Base-by-base conservation (phyloP, 2,888 invertebrate genomes). In the Zelleria hepariella region DNA sequence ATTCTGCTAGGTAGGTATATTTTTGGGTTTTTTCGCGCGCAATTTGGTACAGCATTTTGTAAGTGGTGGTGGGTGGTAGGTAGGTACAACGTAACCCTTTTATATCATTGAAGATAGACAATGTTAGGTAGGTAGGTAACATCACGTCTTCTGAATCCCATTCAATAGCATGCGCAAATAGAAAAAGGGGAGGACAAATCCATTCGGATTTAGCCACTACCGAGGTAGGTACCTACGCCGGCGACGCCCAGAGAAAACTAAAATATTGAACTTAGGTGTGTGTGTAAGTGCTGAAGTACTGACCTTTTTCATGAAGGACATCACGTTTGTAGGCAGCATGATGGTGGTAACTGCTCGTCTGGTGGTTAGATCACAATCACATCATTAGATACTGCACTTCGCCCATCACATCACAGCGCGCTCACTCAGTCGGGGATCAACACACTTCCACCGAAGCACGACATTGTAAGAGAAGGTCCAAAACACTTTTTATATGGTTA, bases 241-340 rank as follows among this genome's bases (percentile, higher is more conserved):
- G n/a, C n/a, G n/a, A n/a, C n/a, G n/a, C n/a, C n/a, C n/a, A n/a
- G n/a, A n/a, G n/a, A n/a, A n/a, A n/a, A n/a, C n/a, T n/a, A n/a
- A n/a, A n/a, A n/a, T n/a, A n/a, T n/a, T n/a, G n/a, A n/a, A n/a
- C n/a, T n/a, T n/a, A n/a, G n/a, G n/a, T n/a, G n/a, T n/a, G n/a
- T n/a, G n/a, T n/a, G n/a, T n/a, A n/a, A n/a, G 15, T 10, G 32
- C 32, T 42, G 10, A 42, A 42, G 2, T 42, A 15, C 93, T 92
- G 79, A 96, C 96, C 95, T 96, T 96, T 86, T 96, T 96, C 94
- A 96, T 94, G 86, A 96, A 96, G 71, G 95, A 95, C 94, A 95
- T 95, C 75, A 96, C 95, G 86, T 96, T 95, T 70, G 95, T 94
- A 66, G 95, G 95, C 92, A 96, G 91, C 96, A 96, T 96, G 90